These are phyloP conservation scores for Vipera ursinii DNA, from an alignment of 2,797 vertebrate genomes.

Conservation along the genomic window DNA sequence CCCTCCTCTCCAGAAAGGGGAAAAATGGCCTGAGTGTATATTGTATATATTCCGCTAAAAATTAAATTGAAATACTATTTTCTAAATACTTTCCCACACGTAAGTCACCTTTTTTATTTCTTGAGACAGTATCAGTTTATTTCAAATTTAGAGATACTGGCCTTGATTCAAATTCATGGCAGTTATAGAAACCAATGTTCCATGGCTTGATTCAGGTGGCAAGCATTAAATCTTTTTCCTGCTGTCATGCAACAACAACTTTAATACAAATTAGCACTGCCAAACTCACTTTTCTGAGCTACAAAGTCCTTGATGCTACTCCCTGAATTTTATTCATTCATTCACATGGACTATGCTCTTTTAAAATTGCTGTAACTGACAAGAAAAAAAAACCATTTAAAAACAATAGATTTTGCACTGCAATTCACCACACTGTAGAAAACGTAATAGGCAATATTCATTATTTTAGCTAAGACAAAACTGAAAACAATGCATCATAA, in stretches of 20 bases:
- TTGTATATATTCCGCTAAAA: conserved; percentile 63
- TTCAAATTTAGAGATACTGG: conserved; percentile 83
- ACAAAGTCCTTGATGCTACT: conserved; percentile 78
- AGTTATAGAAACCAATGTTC: conserved; percentile 82
- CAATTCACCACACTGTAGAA: conserved; percentile 64
- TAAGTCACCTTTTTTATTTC: conserved; percentile 71
- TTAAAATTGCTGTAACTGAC: conserved; percentile 66
- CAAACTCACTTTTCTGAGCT: conserved; percentile 79
- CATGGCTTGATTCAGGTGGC: conserved; percentile 82
- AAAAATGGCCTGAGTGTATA: conserved; percentile 44
- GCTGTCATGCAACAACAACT: conserved; percentile 85
- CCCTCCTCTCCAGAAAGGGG: conserved; percentile 47
- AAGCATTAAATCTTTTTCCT: conserved; percentile 84
- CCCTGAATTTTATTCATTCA: conserved; percentile 77
- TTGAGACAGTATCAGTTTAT: conserved; percentile 79
- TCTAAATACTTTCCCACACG: conserved; percentile 72
- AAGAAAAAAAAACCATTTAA: conserved; percentile 67
- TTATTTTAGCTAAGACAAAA: conserved; percentile 64
- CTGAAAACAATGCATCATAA: conserved; percentile 52
- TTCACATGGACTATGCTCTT: conserved; percentile 66
- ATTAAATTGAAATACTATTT: conserved; percentile 76
- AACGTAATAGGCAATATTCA: conserved; percentile 61
- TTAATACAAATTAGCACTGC: conserved; percentile 84
- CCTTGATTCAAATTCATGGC: conserved; percentile 83
- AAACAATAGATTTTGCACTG: conserved; percentile 61